phyloP scores from a whole-genome alignment of 1,140 invertebrate species.

The Drusus annulatus region DNA sequence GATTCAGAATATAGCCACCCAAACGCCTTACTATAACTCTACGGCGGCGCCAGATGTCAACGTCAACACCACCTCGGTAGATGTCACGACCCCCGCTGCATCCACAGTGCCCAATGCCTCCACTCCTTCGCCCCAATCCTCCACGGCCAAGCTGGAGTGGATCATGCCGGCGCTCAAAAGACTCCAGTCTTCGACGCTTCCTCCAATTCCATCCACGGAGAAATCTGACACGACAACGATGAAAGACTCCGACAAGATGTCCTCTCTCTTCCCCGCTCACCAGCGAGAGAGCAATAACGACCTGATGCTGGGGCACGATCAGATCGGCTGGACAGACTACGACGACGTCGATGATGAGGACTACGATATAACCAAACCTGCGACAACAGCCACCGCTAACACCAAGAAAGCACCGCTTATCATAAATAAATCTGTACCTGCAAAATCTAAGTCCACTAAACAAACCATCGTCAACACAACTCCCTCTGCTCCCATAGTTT shows the following conservation, averaged over 20 bases:
- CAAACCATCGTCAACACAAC: neutral
- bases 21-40: neutral
- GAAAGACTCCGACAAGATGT: conserved; percentile 57
- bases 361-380: conserved; percentile 47
- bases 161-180: conserved; percentile 55
- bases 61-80: neutral
- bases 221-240: conserved; percentile 60
- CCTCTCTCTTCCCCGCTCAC: conserved; percentile 42
- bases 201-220: conserved; percentile 57
- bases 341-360: conserved; percentile 55
- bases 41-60: neutral
- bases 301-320: conserved; percentile 54
- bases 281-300: conserved; percentile 55
- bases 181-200: conserved; percentile 55
- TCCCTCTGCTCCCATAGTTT: neutral
- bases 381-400: neutral
- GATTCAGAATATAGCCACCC: no score
- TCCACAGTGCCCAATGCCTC: neutral
- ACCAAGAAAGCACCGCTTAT: conserved; percentile 42
- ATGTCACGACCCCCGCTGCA: neutral
- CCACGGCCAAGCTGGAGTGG: conserved; percentile 41
- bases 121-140: neutral
- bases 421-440: conserved; percentile 24
- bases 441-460: conserved; percentile 15
- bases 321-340: conserved; percentile 49